Evolutionary conservation across 2,888 invertebrate species (phyloP), one percentile per base, ranked within the genome.

Genomic region (Tinea semifulvella): DNA sequence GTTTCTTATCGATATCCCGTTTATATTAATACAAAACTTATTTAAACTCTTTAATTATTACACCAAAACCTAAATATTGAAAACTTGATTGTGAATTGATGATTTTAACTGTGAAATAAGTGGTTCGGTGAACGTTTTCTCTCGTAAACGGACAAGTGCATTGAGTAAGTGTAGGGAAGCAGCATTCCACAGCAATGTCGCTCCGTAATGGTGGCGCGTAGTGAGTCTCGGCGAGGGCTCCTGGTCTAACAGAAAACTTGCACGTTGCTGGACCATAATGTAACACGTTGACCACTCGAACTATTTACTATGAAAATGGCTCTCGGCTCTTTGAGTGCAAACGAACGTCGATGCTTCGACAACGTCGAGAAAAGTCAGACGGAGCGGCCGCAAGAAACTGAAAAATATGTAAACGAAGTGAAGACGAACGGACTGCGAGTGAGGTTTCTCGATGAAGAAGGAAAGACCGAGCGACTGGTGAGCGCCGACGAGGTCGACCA

Each of bases 111-210:
- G n/a, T n/a, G n/a, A n/a, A n/a, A n/a, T n/a, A 4, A 31, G 6
- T 31, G 31, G 5, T 5, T 57, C 54, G 53, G 57, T 61, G 50
- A 59, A 61, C 57, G 56, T 60, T 69, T 62, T 61, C 61, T 58
- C 56, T 46, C 26, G 25, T 55, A 53, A 59, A 55, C 60, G 59
- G 58, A 67, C 69, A 65, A 70, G 70, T 73, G 75, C 68, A 68
- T 68, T 61, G 56, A 66, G 71, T 70, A 61, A 68, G 63, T 65
- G 63, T 58, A 55, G 72, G 71, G 36, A 36, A 18, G 74, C 74
- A 68, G 68, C 79, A 79, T 80, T 79, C 79, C 77, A 63, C 74
- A 70, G 76, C 75, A 69, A 76, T 79, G 77, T 71, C 72, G 76
- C 70, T 75, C 69, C 68, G 7, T 10, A 10, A 69, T 71, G 74